phyloP scores from a whole-genome alignment of 2,797 vertebrate genomes.

The Glyptemys insculpta region DNA sequence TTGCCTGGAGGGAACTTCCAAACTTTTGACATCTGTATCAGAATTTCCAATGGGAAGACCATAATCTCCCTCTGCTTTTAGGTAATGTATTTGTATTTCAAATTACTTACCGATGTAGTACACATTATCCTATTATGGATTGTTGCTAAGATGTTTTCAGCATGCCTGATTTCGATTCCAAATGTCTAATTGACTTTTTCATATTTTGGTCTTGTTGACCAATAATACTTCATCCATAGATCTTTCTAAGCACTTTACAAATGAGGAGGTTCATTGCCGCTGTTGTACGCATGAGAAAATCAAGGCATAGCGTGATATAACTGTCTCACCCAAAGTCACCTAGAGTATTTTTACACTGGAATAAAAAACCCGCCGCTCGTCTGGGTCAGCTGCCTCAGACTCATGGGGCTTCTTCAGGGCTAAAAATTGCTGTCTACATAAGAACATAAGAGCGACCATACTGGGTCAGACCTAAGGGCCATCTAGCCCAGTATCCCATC shows the following conservation, averaged over 20 bases:
- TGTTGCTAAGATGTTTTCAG: not conserved
- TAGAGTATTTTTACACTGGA: not conserved
- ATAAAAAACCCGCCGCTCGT: not conserved
- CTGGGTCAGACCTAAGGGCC: too few species aligned
- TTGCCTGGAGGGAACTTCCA: not conserved
- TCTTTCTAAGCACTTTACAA: not conserved
- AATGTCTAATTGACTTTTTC: not conserved
- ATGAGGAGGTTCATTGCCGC: too few species aligned
- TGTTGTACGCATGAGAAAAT: not conserved
- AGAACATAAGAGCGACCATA: too few species aligned
- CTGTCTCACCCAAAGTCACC: not conserved
- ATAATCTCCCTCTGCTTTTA: not conserved
- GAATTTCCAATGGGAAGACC: not conserved
- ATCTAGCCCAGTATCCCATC: too few species aligned
- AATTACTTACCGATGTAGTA: not conserved
- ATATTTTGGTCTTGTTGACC: not conserved
- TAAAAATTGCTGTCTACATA: not conserved
- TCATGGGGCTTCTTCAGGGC: not conserved
- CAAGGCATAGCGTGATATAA: not conserved
- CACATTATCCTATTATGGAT: not conserved
- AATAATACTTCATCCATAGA: not conserved
- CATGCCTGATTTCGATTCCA: not conserved
- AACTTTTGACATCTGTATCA: not conserved
- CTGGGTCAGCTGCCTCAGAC: not conserved
- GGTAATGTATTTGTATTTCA: not conserved